A percentile compares a stretch with the other conserved stretches of the same genome.
Conservation (phyloP, 1,140 invertebrate species). For the Proales similis region DNA sequence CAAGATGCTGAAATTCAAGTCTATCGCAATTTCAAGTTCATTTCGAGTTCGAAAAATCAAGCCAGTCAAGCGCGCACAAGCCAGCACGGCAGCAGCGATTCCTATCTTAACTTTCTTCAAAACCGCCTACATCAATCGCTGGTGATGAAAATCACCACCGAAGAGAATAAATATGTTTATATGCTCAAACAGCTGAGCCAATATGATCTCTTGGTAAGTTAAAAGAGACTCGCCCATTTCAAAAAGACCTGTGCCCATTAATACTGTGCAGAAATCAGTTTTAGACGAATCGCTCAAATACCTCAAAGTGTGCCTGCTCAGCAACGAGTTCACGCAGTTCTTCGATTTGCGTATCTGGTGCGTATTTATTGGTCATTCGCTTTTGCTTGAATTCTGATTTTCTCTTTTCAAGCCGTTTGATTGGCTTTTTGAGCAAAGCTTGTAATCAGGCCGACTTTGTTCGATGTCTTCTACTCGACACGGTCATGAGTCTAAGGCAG, state of each 20-base stretch:
- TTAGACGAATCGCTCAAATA: constrained; percentile 11
- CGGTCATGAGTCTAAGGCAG: neutral
- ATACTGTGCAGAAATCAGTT: neutral
- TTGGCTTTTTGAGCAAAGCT: constrained; percentile 28
- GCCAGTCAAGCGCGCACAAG: neutral
- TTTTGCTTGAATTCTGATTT: constrained; percentile 4
- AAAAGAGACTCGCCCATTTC: too few species aligned
- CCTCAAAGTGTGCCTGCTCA: constrained; percentile 2
- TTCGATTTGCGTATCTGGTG: constrained; percentile 32
- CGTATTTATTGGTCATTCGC: too few species aligned
- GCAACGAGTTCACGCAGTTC: constrained; percentile 7
- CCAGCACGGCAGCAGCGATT: constrained; percentile 8
- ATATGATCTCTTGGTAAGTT: neutral
- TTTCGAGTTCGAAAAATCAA: too few species aligned
- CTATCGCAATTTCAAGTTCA: too few species aligned
- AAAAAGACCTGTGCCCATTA: neutral
- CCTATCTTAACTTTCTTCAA: constrained; percentile 12
- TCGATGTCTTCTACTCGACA: constrained; percentile 9
- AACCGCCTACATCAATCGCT: constrained; percentile 3
- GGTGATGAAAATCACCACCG: constrained; percentile 29
- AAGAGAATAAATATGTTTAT: constrained; percentile 37
- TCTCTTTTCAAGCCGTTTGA: neutral
- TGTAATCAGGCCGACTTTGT: constrained; percentile 8
- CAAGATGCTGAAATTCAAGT: constrained; percentile 27
- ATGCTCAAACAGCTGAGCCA: constrained; percentile 9